A percentile compares a stretch with the other conserved stretches of the same genome.
These are phyloP conservation scores for Aphidius colemani DNA, from an alignment of 2,888 invertebrate genomes.

Conservation along the genomic window DNA sequence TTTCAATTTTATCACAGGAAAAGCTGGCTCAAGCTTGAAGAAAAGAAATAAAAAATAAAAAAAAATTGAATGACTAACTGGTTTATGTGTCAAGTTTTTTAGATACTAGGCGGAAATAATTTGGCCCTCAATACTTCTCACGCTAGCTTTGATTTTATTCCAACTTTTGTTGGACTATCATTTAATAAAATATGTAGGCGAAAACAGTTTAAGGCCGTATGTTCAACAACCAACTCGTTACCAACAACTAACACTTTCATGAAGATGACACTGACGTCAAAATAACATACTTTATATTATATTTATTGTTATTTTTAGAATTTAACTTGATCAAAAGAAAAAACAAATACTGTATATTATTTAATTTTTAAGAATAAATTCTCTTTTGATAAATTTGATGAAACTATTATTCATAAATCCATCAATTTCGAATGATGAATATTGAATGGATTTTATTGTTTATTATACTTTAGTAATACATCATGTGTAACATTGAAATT, in stretches of 20 bases:
- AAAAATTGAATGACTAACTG: slow-evolving; percentile 15
- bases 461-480: too few species aligned
- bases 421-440: too few species aligned
- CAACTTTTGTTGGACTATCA: slow-evolving; percentile 33
- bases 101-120: slow-evolving; percentile 22
- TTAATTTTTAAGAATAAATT: too few species aligned
- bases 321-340: not conserved
- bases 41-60: slow-evolving; percentile 1
- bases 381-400: too few species aligned
- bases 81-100: slow-evolving; percentile 32
- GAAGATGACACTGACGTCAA: slow-evolving; percentile 42
- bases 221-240: not conserved
- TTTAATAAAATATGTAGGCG: slow-evolving; percentile 24
- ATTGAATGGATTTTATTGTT: too few species aligned
- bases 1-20: slow-evolving; percentile 16
- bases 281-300: slow-evolving; percentile 23
- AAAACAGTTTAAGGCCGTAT: slow-evolving; percentile 37
- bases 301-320: slow-evolving; percentile 31
- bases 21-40: too few species aligned
- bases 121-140: slow-evolving; percentile 26
- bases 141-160: slow-evolving; percentile 38
- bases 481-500: too few species aligned
- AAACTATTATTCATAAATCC: too few species aligned
- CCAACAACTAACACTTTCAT: slow-evolving; percentile 33
- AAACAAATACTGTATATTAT: too few species aligned